Evolutionary conservation across 2,113 vertebrate genomes (phyloP), one percentile per base, ranked within the genome.

Genomic region (Turnix velox): DNA sequence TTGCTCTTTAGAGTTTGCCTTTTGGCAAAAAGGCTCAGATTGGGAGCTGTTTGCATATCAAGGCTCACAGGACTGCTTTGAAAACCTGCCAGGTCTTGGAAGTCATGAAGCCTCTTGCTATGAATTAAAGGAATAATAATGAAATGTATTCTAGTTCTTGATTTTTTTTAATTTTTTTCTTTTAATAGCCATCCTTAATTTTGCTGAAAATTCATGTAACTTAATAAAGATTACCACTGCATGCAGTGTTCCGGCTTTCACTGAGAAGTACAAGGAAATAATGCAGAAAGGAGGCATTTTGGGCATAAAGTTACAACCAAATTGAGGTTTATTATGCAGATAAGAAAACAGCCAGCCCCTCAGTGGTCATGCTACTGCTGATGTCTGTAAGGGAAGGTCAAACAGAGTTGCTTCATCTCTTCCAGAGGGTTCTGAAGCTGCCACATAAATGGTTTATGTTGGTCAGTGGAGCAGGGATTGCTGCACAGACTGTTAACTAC

Each of bases 11-110:
- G 88, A 93, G 78, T 94, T 95, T 90, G 77, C 84, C 83, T 96
- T 93, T 90, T 94, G 88, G 94, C 92, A 93, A 96, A 95, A 84
- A 68, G 92, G 92, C 93, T 94, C 72, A 93, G 91, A 82, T 80
- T 63, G 52, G 87, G 94, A 96, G 35, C 57, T 0, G 15, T 93
- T 95, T 94, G 63, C 80, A 93, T 88, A 81, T 93, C 72, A 93
- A 93, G 54, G 85, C 61, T 78, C 93, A 90, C 75, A 66, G 69
- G 82, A 94, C 95, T 92, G 69, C 74, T 94, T 80, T 92, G 93
- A 85, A 95, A 96, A 92, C 27, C 71, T 93, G 62, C 39, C 87
- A 96, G 61, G 92, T 94, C 90, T 83, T 54, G 58, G 65, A 75
- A 95, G 75, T 91, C 89, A 88, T 14, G 43, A 74, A 78, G 67